These are phyloP conservation scores for Polydrusus tereticollis DNA, from an alignment of 2,888 invertebrate species.

Conservation along the genomic window DNA sequence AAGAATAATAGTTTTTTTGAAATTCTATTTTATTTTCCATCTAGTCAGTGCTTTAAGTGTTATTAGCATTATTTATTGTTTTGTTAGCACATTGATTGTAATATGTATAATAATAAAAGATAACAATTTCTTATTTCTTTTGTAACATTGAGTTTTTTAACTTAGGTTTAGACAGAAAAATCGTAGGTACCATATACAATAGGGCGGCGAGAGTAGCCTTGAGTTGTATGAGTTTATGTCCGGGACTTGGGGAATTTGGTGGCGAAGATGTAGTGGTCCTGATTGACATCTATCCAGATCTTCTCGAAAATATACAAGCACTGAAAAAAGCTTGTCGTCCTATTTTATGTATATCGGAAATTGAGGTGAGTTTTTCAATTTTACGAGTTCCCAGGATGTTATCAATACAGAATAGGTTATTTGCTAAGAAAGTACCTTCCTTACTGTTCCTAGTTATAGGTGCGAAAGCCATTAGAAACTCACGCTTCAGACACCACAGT, in stretches of 20 bases:
- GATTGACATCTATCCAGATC: slow-evolving; percentile 42
- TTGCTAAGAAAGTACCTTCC: too few relatives aligned
- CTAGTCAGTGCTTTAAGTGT: too few relatives aligned
- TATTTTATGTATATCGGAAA: slow-evolving; percentile 44
- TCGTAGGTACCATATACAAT: slow-evolving; percentile 41
- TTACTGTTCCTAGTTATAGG: too few relatives aligned
- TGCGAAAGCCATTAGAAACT: too few relatives aligned
- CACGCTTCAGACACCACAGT: too few relatives aligned
- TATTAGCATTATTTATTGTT: too few relatives aligned
- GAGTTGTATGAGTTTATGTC: slow-evolving; percentile 35
- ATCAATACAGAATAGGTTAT: too few relatives aligned
- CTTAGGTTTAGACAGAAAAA: slow-evolving; percentile 39
- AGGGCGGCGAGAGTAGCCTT: slow-evolving; percentile 37
- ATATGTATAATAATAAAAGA: too few relatives aligned
- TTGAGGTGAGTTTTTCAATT: slow-evolving; percentile 35
- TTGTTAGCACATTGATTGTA: too few relatives aligned
- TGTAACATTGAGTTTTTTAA: not conserved
- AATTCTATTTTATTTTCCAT: too few relatives aligned
- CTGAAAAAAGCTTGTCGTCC: slow-evolving; percentile 33
- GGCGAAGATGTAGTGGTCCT: slow-evolving; percentile 38
- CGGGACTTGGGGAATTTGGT: slow-evolving; percentile 36
- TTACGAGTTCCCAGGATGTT: too few relatives aligned
- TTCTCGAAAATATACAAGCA: slow-evolving; percentile 3
- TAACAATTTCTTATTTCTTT: not conserved
- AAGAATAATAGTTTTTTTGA: too few relatives aligned